These are phyloP conservation scores for Calvadosia cruxmelitensis DNA, from an alignment of 30 jellyfish, hydroid and myxozoan genomes.

Conservation along the genomic window DNA sequence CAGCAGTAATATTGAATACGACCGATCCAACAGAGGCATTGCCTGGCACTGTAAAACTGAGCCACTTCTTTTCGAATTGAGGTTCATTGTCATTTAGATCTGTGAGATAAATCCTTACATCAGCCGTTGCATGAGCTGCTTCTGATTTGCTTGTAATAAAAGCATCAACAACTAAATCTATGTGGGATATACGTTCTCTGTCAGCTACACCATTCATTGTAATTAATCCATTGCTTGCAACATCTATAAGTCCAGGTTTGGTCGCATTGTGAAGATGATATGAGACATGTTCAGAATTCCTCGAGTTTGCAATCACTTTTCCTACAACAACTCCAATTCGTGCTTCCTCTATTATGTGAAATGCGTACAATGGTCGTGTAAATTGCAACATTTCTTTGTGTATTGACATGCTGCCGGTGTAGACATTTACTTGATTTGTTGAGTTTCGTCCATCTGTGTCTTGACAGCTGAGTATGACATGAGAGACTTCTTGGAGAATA, in stretches of 20 bases:
- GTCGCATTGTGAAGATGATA: neutral
- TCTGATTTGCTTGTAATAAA: constrained; percentile 10
- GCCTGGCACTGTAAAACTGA: constrained; percentile 7
- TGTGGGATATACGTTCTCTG: too few relatives aligned
- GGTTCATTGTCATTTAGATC: constrained; percentile 74
- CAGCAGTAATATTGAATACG: constrained; percentile 14
- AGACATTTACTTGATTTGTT: too few relatives aligned
- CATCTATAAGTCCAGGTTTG: neutral
- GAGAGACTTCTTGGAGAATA: too few relatives aligned
- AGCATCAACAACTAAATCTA: constrained; percentile 25
- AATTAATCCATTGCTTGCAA: neutral
- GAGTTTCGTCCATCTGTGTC: neutral
- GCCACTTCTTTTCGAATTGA: neutral
- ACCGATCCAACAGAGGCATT: constrained; percentile 13
- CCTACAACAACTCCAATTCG: neutral
- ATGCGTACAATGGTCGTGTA: too few relatives aligned
- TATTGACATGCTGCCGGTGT: too few relatives aligned
- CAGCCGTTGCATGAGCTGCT: constrained; percentile 15
- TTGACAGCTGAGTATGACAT: neutral
- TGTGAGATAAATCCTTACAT: constrained; percentile 18
- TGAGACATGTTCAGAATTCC: neutral
- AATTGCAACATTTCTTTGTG: too few relatives aligned
- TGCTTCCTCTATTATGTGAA: too few relatives aligned
- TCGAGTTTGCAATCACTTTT: too few relatives aligned
- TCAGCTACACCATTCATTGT: too few relatives aligned